Evolutionary conservation across 2,888 invertebrate genomes (phyloP).

Genomic region (Microctonus brassicae): DNA sequence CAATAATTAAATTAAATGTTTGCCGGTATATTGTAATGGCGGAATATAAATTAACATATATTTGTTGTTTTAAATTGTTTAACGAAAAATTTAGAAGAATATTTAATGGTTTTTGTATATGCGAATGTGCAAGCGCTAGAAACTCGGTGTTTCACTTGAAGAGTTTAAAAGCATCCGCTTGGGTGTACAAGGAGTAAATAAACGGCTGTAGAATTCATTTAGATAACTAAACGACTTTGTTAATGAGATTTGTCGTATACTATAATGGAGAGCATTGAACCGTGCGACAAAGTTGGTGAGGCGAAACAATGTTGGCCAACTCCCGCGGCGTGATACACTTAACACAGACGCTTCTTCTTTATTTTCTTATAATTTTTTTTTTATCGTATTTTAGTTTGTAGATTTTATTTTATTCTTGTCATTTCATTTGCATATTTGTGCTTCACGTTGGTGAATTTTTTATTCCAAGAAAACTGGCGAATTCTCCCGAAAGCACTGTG

Average conservation of each 20-base stretch:
- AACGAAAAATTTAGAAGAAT: slow-evolving; percentile 1
- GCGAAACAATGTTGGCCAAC: slow-evolving; percentile 26
- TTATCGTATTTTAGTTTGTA: neutral
- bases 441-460: slow-evolving; percentile 5
- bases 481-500: neutral
- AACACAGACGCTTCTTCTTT: slow-evolving; percentile 12
- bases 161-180: slow-evolving; percentile 25
- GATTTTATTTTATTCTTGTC: neutral
- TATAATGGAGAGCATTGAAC: slow-evolving; percentile 53
- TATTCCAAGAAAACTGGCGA: slow-evolving; percentile 3
- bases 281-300: slow-evolving; percentile 50
- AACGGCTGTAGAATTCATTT: slow-evolving; percentile 60
- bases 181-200: slow-evolving; percentile 44
- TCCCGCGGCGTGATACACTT: slow-evolving; percentile 22
- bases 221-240: slow-evolving; percentile 65
- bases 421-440: slow-evolving; percentile 9
- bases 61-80: neutral
- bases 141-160: slow-evolving; percentile 19
- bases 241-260: slow-evolving; percentile 58
- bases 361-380: neutral
- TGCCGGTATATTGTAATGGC: too few relatives aligned
- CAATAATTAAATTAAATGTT: neutral
- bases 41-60: neutral
- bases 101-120: slow-evolving; percentile 4
- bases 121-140: neutral